Evolutionary conservation across 1,140 invertebrate species (phyloP), one percentile per base, ranked within the genome.

Genomic region (Yoshiicerus persimilis): DNA sequence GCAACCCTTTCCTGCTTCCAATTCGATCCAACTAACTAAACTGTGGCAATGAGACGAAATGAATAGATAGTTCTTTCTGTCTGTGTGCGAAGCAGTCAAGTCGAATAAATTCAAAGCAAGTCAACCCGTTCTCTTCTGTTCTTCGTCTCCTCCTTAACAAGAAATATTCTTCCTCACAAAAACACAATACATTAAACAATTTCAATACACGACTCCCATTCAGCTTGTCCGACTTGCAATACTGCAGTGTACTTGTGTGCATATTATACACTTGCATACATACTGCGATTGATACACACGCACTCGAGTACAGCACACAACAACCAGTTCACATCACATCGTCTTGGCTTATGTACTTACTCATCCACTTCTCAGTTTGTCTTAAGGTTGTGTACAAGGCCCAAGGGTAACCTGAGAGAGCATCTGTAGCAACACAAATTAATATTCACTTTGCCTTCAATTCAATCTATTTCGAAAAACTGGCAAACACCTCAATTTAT

Each of bases 131-230:
- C 70, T n/a, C 70, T 70, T 13, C 13, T 23, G 23, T 75, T 32
- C 27, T 80, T 77, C 32, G 30, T 38, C 75, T 80, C 32, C 75
- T 80, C 32, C 66, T 70, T 70, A 70, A 70, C 66, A 80, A 80
- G 75, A 80, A 80, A 80, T 80, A 32, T 32, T 80, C 75, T 80
- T 80, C 34, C 75, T 38, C 75, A 80, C 75, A 80, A 80, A 80
- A 80, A 80, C 75, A 80, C 75, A 80, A 80, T 80, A 80, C 75
- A 80, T 80, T 80, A 36, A 36, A 80, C 32, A 80, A 80, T 80
- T 80, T 80, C 75, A 80, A 80, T 80, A n/a, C 75, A 80, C 75
- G 16, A 36, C 30, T 77, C 70, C 32, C 70, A 34, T 34, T 77
- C 20, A 34, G 20, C 34, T n/a, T 77, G 32, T 38, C 30, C 64